These are phyloP conservation scores for Carabus problematicus DNA, from an alignment of 2,888 invertebrate genomes.

Conservation along the genomic window DNA sequence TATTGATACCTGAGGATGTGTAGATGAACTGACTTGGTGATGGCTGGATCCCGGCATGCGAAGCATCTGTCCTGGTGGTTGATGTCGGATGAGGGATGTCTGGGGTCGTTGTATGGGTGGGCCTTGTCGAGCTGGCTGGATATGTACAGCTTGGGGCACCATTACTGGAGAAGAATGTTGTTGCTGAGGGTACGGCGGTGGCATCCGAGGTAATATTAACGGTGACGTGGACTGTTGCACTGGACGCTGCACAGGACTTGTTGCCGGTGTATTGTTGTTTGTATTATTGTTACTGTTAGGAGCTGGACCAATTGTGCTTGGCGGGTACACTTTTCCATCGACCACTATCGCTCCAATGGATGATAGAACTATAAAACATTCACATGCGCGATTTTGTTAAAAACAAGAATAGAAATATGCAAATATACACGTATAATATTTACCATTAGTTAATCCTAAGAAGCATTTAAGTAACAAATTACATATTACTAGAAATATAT, in stretches of 20 bases:
- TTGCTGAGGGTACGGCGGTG: conserved; percentile 54
- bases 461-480: conserved; percentile 44
- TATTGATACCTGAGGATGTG: conserved; percentile 35
- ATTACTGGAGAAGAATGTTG: conserved; percentile 44
- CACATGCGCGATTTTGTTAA: not conserved
- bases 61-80: conserved; percentile 46
- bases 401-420: conserved; percentile 28
- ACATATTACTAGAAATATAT: conserved; percentile 31
- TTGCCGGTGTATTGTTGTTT: conserved; percentile 43
- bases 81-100: conserved; percentile 53
- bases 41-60: conserved; percentile 52
- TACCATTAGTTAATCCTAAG: conserved; percentile 52
- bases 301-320: conserved; percentile 12
- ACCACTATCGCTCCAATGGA: conserved; percentile 83
- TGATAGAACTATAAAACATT: conserved; percentile 69
- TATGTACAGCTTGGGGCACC: conserved; percentile 53
- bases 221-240: conserved; percentile 52
- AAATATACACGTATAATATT: conserved; percentile 26
- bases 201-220: conserved; percentile 47
- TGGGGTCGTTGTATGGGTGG: conserved; percentile 50
- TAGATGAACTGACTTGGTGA: conserved; percentile 50
- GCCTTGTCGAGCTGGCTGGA: conserved; percentile 45
- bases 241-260: conserved; percentile 56
- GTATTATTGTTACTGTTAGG: conserved; percentile 44
- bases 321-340: conserved; percentile 79